Evolutionary conservation across 2,797 vertebrate genomes (phyloP), one percentile per base, ranked within the genome.

Genomic region (Oreochromis mossambicus): DNA sequence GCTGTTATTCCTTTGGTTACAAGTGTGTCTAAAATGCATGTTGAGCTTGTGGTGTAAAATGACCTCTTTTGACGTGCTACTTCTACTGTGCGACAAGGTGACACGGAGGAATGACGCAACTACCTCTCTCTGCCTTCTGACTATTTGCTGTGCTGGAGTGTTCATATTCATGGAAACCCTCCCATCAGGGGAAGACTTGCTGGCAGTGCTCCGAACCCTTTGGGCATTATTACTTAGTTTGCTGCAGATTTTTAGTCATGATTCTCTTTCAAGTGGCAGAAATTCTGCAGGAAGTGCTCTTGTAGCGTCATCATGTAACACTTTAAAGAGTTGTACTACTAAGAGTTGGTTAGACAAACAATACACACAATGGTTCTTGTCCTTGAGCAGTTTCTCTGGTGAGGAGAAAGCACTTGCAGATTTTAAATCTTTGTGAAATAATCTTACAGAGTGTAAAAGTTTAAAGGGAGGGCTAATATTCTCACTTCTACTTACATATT

Each of bases 211-310:
- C 36, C 19, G 52, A 85, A 83, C 24, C 10, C 24, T 54, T 56
- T 77, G 76, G 81, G 66, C 46, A 52, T 66, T 43, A 54, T 82
- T 78, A 82, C 63, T 29, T 43, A 41, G 34, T 56, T 83, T 50
- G 26, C 61, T 54, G 80, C 77, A 17, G 80, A 75, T 63, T 75
- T 63, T 82, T 14, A 70, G 34, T 58, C 52, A 4, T 8, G 26
- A 79, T 77, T 66, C 41, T 80, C 70, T 89, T 84, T 86, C 58
- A 89, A 83, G 77, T 78, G 73, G 77, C 46, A 78, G 56, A 26
- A 50, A 41, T 66, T 50, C 48, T 55, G 61, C 73, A 84, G 83
- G 63, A 80, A 80, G 55, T 52, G 43, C 58, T 63, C 3, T 7
- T 63, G 80, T 54, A 46, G 50, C 5, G n/a, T 81, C 76, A 61